Evolutionary conservation across 2,888 invertebrate genomes (phyloP).

Genomic region (Ectemnius continuus): DNA sequence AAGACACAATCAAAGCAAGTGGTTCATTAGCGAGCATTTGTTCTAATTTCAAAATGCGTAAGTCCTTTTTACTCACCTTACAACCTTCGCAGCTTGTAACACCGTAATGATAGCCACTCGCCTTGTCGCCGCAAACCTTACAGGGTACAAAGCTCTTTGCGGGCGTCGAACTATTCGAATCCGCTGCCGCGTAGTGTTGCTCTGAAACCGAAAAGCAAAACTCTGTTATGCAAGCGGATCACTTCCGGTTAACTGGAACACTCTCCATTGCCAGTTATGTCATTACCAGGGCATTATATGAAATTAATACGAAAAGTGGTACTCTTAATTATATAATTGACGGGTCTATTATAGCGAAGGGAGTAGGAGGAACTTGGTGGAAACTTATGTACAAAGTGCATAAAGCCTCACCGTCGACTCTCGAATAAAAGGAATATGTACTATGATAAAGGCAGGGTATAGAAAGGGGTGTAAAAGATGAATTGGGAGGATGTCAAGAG

Average conservation of each 20-base stretch:
- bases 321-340: background rate
- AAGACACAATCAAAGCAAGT: too few relatives aligned
- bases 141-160: constrained; percentile 95
- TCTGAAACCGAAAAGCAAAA: constrained; percentile 79
- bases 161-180: constrained; percentile 87
- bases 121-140: constrained; percentile 98
- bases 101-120: constrained; percentile 98
- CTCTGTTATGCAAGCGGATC: constrained; percentile 27
- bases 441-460: background rate
- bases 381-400: too few relatives aligned
- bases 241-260: background rate
- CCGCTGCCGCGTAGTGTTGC: constrained; percentile 87
- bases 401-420: too few relatives aligned
- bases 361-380: too few relatives aligned
- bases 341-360: too few relatives aligned
- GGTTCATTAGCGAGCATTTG: too few relatives aligned
- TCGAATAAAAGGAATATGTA: too few relatives aligned
- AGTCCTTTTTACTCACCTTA: constrained; percentile 85
- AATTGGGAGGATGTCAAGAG: background rate
- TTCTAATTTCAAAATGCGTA: too few relatives aligned
- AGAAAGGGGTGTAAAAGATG: background rate
- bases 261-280: background rate
- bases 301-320: background rate
- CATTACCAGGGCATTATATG: background rate
- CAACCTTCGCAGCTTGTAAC: constrained; percentile 99